Base-by-base conservation (phyloP, 2,888 invertebrate species). In the Cosmorhoe ocellata region DNA sequence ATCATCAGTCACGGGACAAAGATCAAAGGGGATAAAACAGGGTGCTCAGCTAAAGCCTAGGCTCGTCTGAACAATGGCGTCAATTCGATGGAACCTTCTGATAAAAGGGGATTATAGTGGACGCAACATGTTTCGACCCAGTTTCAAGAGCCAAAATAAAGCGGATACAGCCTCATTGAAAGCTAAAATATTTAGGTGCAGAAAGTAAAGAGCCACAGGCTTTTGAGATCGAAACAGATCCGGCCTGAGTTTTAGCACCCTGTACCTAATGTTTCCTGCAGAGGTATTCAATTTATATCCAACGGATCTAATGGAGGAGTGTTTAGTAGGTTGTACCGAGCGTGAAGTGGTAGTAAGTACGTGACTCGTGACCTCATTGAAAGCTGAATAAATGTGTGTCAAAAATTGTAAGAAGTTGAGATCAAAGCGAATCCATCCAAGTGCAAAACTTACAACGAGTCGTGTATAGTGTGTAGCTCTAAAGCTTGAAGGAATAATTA, bases 1-100 rank as follows among this genome's bases (percentile, higher is more conserved):
- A n/a, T 13, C 6, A 22, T 7, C 31, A 28, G 33, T 40, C 50
- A 39, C 43, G 36, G 31, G 31, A n/a, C 37, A n/a, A 54, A 65
- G 67, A 72, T 74, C 69, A 76, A 75, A 77, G 74, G 51, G 59
- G 65, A 69, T 68, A 66, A 69, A 57, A 24, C 63, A 64, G 69
- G 67, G 66, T 66, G 62, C 66, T 66, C 47, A 41, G 62, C 66
- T 66, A 46, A 41, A 56, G 56, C 61, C 63, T 57, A 63, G 58
- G 57, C 58, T 67, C 53, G 65, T 40, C 38, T 56, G 62, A 75
- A 82, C 79, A 81, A 81, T 74, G 66, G 68, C 66, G 59, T 51
- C 59, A 75, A 76, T 78, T 79, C 76, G 66, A 62, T 60, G 5
- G 12, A 12, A 66, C 32, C 32, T 34, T 11, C 64, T 73, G 18